Evolutionary conservation across 2,797 vertebrate genomes (phyloP).

Genomic region (Brachyalestes nurse): DNA sequence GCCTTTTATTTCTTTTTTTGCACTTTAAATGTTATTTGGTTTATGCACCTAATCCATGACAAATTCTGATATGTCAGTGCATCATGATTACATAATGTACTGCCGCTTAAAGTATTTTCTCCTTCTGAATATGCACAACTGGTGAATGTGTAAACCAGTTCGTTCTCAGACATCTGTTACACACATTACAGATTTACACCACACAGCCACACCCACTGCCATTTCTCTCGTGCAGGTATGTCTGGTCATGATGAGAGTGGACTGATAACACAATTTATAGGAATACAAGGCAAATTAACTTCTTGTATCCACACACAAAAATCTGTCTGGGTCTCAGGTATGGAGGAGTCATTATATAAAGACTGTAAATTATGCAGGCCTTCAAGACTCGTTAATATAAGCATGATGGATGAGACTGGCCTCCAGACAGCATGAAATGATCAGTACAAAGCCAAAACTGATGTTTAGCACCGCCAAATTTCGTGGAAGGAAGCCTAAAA

Average conservation of each 20-base stretch:
- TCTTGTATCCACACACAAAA: not conserved
- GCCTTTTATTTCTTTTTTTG: no score
- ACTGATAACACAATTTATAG: not conserved
- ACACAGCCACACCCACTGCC: not conserved
- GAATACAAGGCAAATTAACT: not conserved
- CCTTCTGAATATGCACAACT: no score
- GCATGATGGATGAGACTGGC: slow-evolving; percentile 14
- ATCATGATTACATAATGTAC: no score
- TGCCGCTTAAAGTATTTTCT: no score
- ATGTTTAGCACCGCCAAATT: slow-evolving; percentile 6
- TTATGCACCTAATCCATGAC: no score
- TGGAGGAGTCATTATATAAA: slow-evolving; percentile 20
- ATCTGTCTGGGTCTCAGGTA: slow-evolving; percentile 10
- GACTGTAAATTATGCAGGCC: slow-evolving; percentile 11
- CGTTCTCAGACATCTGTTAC: not conserved
- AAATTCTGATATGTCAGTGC: no score
- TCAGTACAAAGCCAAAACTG: slow-evolving; percentile 1
- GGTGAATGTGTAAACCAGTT: no score
- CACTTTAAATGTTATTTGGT: no score
- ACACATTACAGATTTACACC: not conserved
- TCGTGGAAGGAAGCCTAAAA: slow-evolving; percentile 25
- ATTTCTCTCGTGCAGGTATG: not conserved
- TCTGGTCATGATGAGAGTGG: not conserved
- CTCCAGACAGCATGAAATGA: slow-evolving; percentile 12
- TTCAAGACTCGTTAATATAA: slow-evolving; percentile 38